Evolutionary conservation across 23 tunicate genomes (phyloP).

Genomic region (Diplosoma virens): DNA sequence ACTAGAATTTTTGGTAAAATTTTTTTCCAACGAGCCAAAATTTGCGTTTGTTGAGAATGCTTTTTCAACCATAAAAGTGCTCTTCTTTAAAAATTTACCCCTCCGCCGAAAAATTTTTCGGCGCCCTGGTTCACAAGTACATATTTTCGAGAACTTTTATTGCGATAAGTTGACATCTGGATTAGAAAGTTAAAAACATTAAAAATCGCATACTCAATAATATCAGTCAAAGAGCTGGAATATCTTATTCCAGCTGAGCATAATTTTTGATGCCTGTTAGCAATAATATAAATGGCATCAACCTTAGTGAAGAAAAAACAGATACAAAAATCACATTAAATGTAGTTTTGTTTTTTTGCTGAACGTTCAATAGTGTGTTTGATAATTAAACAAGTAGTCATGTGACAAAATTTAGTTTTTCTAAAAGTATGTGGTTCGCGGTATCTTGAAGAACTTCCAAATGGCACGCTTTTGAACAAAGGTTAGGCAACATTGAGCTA

Average conservation of each 20-base stretch:
- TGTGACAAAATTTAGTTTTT: background rate
- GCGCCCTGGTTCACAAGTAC: background rate
- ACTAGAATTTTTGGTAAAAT: too few relatives aligned
- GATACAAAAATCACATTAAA: background rate
- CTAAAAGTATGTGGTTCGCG: background rate
- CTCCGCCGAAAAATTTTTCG: too few relatives aligned
- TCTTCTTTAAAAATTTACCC: too few relatives aligned
- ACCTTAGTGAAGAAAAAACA: background rate
- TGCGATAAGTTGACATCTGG: background rate
- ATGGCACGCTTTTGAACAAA: background rate
- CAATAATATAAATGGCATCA: background rate
- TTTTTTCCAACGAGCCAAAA: too few relatives aligned
- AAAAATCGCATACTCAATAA: background rate
- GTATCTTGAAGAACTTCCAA: background rate
- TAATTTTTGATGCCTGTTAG: too few relatives aligned
- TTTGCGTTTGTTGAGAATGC: too few relatives aligned
- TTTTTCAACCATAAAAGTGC: too few relatives aligned
- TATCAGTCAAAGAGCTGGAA: background rate
- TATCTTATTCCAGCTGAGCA: background rate
- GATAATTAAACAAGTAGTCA: background rate
- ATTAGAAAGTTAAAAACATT: background rate
- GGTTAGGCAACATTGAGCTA: background rate
- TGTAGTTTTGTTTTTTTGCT: background rate
- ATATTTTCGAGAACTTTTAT: background rate
- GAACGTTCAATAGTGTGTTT: background rate